Conservation (phyloP, 2,797 vertebrate genomes). For the Notolepis coatsorum region DNA sequence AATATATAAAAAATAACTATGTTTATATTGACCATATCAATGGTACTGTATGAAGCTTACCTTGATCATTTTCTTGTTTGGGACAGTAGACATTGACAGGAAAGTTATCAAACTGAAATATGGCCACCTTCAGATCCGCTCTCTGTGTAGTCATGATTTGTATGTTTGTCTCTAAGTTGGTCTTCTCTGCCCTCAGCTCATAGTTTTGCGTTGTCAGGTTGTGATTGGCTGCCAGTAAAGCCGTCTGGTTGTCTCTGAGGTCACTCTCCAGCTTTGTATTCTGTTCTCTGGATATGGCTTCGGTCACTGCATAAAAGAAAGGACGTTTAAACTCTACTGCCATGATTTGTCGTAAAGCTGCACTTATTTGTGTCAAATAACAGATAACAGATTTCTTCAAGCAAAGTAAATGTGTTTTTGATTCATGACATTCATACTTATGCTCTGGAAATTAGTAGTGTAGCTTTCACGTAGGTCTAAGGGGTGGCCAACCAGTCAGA, state of each 20-base stretch:
- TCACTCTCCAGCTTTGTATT: slow-evolving; percentile 20
- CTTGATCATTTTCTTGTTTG: fast-evolving
- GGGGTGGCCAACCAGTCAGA: no score
- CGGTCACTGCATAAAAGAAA: slow-evolving; percentile 19
- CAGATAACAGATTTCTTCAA: no score
- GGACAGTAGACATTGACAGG: slow-evolving; percentile 51
- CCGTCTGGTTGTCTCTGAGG: not conserved
- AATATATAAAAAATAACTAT: not conserved
- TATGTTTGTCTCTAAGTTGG: slow-evolving; percentile 19
- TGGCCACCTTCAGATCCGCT: slow-evolving; percentile 17
- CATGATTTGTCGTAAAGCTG: not conserved
- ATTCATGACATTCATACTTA: no score
- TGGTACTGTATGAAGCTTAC: not conserved
- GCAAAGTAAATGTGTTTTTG: no score
- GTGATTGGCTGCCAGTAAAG: not conserved
- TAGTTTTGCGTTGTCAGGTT: slow-evolving; percentile 24
- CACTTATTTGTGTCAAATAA: no score
- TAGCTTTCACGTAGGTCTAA: no score
- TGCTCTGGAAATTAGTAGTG: no score
- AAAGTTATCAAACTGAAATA: slow-evolving; percentile 14
- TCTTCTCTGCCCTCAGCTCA: slow-evolving; percentile 7
- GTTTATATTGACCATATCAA: not conserved
- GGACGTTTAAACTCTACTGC: not conserved
- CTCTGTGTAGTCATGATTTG: not conserved
- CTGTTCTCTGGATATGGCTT: not conserved